Base-by-base conservation (phyloP, 2,113 vertebrate species). In the Delphinus delphis region DNA sequence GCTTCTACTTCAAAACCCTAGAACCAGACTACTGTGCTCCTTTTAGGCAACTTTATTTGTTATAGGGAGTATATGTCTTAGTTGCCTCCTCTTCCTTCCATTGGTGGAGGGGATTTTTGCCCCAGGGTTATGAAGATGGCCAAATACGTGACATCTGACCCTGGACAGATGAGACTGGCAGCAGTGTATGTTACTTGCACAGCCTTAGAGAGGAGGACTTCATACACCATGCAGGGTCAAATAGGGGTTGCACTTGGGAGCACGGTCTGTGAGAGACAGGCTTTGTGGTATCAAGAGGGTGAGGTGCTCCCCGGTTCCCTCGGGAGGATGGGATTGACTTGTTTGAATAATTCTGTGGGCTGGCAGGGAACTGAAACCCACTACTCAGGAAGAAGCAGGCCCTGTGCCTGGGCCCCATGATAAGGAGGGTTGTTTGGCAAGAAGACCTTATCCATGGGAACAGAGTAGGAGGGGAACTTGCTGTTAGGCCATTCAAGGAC, bases 171-270 rank as follows among this genome's bases (percentile, higher is more conserved):
- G 25, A 62, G 38, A 71, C 4, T 1, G 6, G 21, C 38, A 50
- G 33, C 25, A 33, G 6, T 23, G n/a, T 38, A 13, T 80, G 17
- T 60, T n/a, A 68, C 1, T 12, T 23, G 25, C 53, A 10, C 12
- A 62, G 53, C 31, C 68, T 8, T 6, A 38, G 21, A 20, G 5
- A n/a, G n/a, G 38, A 53, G 25, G 26, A 8, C 11, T 8, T 4
- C 12, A 13, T 3, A 21, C 0, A 12, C 12, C 55, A 50, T 0
- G 0, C 80, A 13, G 68, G 8, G 68, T 25, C 26, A 25, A 0
- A 12, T 33, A 65, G 21, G 20, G 23, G 4, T 3, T 53, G 23
- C 15, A 2, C 41, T 63, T 33, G 17, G 25, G 17, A 87, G 38
- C 13, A 58, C 5, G 21, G 11, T 3, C 33, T n/a, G 1, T 68